Base-by-base conservation (phyloP, 2,113 vertebrate species). In the Turnix velox region DNA sequence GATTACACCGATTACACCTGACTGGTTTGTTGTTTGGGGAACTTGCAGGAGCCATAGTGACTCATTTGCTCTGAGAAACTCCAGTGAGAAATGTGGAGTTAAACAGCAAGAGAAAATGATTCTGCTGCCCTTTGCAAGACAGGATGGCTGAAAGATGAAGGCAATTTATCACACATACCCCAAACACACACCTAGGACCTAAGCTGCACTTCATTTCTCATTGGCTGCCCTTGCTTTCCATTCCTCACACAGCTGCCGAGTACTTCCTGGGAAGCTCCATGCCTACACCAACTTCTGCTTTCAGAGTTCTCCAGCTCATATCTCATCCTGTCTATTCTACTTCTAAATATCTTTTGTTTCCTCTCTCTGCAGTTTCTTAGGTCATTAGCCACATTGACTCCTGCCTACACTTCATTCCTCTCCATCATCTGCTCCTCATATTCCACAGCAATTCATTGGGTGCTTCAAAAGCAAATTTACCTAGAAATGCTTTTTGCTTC, bases 161-260 rank as follows among this genome's bases (percentile, higher is more conserved):
- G 75, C 46, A 79, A 94, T 96, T 96, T 76, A 88, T 94, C 94
- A 94, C 85, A 61, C 24, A 10, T 9, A 42, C 52, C 66, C 88
- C 51, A 76, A 90, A 61, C 74, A 79, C 85, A 78, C 46, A 75
- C 35, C 51, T 22, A 65, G 75, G 62, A 75, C 71, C 37, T 55
- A 51, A 79, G 71, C 45, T 4, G 18, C 52, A 48, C 90, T 79
- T 85, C 62, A 82, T 86, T 86, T 89, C 84, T 69, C 65, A 52
- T 3, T 12, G 0, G 59, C 37, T 84, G 37, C 25, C 1, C 0
- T 62, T 84, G 40, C 69, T 46, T 55, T 59, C 48, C 22, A 18
- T 42, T 67, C 66, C 66, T 84, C 85, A 62, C 3, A 2, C 3
- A 7, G 68, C 52, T 71, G 43, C 78, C 55, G 48, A 25, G 51